These are phyloP conservation scores for Cherax destructor DNA, from an alignment of 1,140 invertebrate genomes.

Conservation along the genomic window DNA sequence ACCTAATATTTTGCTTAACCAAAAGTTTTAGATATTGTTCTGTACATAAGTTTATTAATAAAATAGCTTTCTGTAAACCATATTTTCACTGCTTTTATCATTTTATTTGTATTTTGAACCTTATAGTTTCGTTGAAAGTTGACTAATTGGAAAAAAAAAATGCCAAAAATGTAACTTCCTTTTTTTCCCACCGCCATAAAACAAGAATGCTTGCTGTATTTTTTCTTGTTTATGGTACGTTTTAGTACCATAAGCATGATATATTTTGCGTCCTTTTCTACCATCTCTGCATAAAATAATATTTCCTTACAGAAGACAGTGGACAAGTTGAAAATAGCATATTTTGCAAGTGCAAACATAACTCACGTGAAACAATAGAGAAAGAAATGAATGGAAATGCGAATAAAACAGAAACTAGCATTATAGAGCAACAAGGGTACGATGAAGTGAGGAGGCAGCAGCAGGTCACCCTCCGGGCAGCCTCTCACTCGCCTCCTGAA, in stretches of 20 bases:
- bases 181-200: background rate
- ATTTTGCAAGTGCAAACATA: constrained; percentile 46
- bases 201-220: background rate
- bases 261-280: background rate
- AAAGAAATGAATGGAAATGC: constrained; percentile 35
- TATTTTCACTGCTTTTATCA: constrained; percentile 1
- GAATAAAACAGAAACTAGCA: background rate
- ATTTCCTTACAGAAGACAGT: constrained; percentile 48
- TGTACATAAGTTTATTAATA: background rate
- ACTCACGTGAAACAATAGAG: background rate
- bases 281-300: background rate
- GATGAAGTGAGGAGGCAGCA: background rate
- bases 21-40: background rate
- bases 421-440: constrained; percentile 30
- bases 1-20: background rate
- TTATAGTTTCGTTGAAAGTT: background rate
- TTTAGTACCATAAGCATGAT: background rate
- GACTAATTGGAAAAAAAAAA: background rate
- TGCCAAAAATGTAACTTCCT: background rate
- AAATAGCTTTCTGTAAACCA: background rate
- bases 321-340: constrained; percentile 36
- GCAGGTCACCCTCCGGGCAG: background rate
- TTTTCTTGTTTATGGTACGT: background rate
- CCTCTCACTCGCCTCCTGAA: constrained; percentile 46
- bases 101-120: background rate